Evolutionary conservation across 64 coral and sea anemone species (phyloP), one percentile per base, ranked within the genome.

Genomic region (Porites lutea): DNA sequence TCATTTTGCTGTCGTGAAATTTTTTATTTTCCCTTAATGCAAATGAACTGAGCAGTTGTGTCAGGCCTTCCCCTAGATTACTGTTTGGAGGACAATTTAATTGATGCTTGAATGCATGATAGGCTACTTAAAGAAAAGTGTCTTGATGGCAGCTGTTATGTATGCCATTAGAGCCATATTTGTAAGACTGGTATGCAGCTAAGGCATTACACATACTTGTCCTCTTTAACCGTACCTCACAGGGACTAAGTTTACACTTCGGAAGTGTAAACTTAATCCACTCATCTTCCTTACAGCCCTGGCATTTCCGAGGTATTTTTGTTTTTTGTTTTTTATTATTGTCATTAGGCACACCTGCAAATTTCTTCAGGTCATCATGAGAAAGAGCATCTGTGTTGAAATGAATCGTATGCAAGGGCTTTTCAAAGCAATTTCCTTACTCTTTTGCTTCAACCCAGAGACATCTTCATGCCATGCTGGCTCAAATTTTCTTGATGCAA

Each of bases 61-160:
- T 89, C 9, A 75, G 73, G 21, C 87, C 71, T 75, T 75, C 52
- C 59, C 52, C 15, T 12, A 89, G 22, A 89, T 15, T 89, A 49
- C 20, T 10, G 19, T 59, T 13, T 48, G 19, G 21, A 63, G 73
- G 54, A 37, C 55, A 87, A 55, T 58, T 63, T 22, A 77, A 77
- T 13, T 89, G 71, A 44, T 73, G 71, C 48, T 89, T 89, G 43
- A 89, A 75, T 59, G 58, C 16, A 57, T 89, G 71, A 75, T 76
- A 72, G 52, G 59, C 61, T 7, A 89, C 9, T 89, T 89, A 72
- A 89, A 89, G 73, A 7, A 89, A 88, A 60, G 87, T 77, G 16
- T 89, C 87, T 89, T 89, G 87, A 74, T 89, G 87, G 58, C 87
- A 89, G 74, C 71, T 76, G 59, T 89, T 89, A 76, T 76, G 74